Base-by-base conservation (phyloP, 2,797 vertebrate species). In the Tangara arthus region DNA sequence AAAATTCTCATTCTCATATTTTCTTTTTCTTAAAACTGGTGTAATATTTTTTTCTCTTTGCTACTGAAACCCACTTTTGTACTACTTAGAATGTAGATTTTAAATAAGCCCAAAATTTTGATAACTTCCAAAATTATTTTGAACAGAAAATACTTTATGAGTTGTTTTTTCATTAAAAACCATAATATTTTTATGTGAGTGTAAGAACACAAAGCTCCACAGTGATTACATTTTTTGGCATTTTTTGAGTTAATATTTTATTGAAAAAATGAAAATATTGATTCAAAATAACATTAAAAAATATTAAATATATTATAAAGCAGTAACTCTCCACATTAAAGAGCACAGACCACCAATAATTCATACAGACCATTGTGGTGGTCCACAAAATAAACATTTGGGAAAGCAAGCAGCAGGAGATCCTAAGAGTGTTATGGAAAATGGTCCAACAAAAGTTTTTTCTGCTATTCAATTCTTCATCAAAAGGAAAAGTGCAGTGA, bases 301-400 rank as follows among this genome's bases (percentile, higher is more conserved):
- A 37, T 27, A 35, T 11, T 12, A 68, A 82, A 13, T 50, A 1
- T 7, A 19, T 18, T 50, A 18, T 50, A 61, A 65, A 78, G 42
- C 35, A 72, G 11, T 8, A 82, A 66, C 24, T 88, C 7, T 23
- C 56, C 87, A 93, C 90, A 93, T 69, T 30, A 89, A 82, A 91
- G 75, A 75, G 34, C 61, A 21, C 63, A 95, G 87, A 78, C 87
- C 72, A 88, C 65, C 80, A 83, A 39, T 75, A 91, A 93, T 88
- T 94, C 59, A 34, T 10, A 7, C n/a, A 88, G 69, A 32, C 42
- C 85, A 34, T 91, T 94, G 94, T 88, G 93, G 94, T 89, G 95
- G 96, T 96, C 93, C 93, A 83, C 94, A 96, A 89, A 93, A 89
- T 4, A 86, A 95, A 91, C 53, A 17, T 85, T 92, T 71, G 68